phyloP scores from a whole-genome alignment of 2,113 vertebrate genomes.

The Pygathrix nemaeus region DNA sequence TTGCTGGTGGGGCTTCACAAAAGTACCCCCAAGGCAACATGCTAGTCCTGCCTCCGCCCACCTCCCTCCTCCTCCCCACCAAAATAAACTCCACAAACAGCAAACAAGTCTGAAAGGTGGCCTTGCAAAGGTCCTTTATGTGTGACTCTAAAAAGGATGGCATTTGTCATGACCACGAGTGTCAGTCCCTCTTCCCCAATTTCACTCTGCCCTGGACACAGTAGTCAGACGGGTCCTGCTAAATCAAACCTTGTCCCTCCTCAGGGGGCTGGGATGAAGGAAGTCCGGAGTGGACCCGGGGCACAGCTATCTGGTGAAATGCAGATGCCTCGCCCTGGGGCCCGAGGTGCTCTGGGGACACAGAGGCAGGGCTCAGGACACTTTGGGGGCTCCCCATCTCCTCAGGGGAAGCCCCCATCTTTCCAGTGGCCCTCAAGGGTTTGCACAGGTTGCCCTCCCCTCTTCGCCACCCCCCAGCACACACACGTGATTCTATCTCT shows the following conservation, averaged over 20 bases:
- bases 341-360: no score
- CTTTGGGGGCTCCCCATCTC: not conserved
- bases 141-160: not conserved
- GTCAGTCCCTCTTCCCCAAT: not conserved
- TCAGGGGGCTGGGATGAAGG: no score
- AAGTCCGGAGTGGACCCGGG: no score
- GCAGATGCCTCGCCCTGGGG: no score
- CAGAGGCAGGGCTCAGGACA: no score
- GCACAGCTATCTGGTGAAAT: no score
- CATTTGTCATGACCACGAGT: not conserved
- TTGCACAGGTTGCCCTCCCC: not conserved
- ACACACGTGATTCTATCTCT: not conserved
- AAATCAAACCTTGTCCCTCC: not conserved
- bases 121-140: not conserved
- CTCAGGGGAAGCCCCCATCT: not conserved
- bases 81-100: not conserved
- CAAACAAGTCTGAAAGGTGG: not conserved
- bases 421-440: not conserved
- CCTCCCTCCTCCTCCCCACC: no score
- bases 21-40: not conserved
- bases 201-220: not conserved
- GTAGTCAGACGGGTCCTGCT: not conserved
- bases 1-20: not conserved
- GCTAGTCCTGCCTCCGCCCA: not conserved
- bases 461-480: no score